These are phyloP conservation scores for Rana temporaria DNA, from an alignment of 2,113 vertebrate species.

Conservation along the genomic window DNA sequence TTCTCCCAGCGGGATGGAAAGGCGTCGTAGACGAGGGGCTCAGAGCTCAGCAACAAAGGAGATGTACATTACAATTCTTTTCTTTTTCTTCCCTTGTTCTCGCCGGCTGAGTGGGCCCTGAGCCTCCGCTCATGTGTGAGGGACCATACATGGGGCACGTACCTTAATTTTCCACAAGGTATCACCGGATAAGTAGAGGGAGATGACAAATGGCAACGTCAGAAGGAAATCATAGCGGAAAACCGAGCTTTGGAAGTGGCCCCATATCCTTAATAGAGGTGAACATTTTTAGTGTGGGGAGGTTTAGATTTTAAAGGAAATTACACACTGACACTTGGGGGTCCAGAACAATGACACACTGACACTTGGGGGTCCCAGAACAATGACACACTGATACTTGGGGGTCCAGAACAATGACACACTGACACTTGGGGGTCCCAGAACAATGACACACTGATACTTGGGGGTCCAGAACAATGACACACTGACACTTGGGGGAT, in stretches of 20 bases:
- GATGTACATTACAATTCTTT: background rate
- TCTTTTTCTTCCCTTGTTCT: background rate
- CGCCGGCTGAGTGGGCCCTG: background rate
- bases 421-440: no score
- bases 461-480: no score
- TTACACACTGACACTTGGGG: no score
- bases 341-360: no score
- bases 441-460: no score
- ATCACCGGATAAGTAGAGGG: conserved; percentile 3
- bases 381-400: no score
- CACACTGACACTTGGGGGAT: no score
- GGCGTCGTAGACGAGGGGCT: conserved; percentile 15
- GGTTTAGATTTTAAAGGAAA: no score
- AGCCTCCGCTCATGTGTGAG: background rate
- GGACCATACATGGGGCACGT: background rate
- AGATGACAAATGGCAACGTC: conserved; percentile 3
- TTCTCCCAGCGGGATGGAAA: conserved; percentile 14
- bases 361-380: no score
- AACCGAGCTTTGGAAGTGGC: background rate
- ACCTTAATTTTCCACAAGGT: conserved; percentile 12
- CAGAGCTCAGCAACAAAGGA: conserved; percentile 6
- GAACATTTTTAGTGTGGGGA: background rate
- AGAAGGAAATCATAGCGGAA: background rate
- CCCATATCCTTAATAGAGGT: background rate
- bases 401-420: no score